Conservation (phyloP, 1,140 invertebrate genomes). For the Bursaphelenchus mucronatus region DNA sequence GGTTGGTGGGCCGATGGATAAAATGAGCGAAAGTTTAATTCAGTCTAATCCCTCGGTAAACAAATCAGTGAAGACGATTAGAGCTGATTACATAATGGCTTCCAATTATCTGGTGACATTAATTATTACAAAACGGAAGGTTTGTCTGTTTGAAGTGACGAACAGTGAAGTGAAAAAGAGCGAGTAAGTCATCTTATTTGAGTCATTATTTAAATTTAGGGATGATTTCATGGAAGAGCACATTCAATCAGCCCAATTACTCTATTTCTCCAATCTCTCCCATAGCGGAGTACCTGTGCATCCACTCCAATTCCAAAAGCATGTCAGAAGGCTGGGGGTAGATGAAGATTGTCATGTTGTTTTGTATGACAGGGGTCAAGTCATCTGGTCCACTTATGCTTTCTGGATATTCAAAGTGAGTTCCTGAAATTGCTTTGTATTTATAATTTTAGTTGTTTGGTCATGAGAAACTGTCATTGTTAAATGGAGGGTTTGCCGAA, state of each 20-base stretch:
- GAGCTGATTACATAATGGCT: conserved; percentile 13
- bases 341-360: conserved; percentile 54
- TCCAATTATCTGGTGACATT: conserved; percentile 21
- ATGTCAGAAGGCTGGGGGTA: conserved; percentile 51
- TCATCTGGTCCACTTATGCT: conserved; percentile 55
- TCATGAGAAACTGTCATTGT: conserved; percentile 43
- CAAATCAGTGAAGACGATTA: neutral
- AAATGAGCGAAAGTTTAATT: too few relatives aligned
- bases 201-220: neutral
- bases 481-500: conserved; percentile 51
- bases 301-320: conserved; percentile 59
- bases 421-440: conserved; percentile 20
- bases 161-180: conserved; percentile 11
- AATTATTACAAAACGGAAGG: conserved; percentile 20
- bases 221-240: conserved; percentile 8
- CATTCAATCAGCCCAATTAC: conserved; percentile 29
- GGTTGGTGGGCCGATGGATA: too few relatives aligned
- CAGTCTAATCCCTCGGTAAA: too few relatives aligned
- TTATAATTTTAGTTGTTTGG: conserved; percentile 52
- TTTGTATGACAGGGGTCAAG: conserved; percentile 53
- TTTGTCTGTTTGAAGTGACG: conserved; percentile 24
- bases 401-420: conserved; percentile 57
- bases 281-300: conserved; percentile 59
- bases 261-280: conserved; percentile 50
- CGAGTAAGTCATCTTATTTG: neutral